These are phyloP conservation scores for Premnoplex brunnescens DNA, from an alignment of 2,797 vertebrate species.

Conservation along the genomic window DNA sequence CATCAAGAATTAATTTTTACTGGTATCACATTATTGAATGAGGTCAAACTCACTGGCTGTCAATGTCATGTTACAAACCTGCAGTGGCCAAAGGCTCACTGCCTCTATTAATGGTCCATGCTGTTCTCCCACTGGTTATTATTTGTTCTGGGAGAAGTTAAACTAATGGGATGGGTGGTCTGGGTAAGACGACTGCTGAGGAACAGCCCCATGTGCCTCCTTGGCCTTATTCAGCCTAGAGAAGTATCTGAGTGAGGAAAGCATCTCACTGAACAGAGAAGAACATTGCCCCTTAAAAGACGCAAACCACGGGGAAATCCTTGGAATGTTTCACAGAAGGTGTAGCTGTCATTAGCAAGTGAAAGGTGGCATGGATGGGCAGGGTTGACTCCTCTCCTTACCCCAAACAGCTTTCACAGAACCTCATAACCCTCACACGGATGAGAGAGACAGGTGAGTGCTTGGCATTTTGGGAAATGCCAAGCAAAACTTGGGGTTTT, in stretches of 20 bases:
- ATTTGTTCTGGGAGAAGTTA: background rate
- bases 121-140: background rate
- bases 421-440: background rate
- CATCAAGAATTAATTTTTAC: background rate
- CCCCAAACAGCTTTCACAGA: fast-evolving
- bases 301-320: background rate
- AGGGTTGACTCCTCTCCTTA: background rate
- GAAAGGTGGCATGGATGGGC: background rate
- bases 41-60: background rate
- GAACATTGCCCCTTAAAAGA: background rate
- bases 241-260: background rate
- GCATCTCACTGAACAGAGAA: background rate
- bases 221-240: background rate
- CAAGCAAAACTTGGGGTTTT: background rate
- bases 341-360: background rate
- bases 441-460: background rate
- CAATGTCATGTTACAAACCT: background rate
- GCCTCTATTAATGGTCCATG: background rate
- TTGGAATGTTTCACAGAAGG: background rate
- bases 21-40: background rate
- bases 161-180: slow-evolving; percentile 26
- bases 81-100: background rate
- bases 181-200: background rate
- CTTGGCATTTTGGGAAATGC: background rate
- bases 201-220: background rate